Percentiles rank a stretch among this genome's conserved stretches.
Evolutionary conservation across 2,113 vertebrate genomes (phyloP).

Genomic region (Cephalopholis sonnerati): DNA sequence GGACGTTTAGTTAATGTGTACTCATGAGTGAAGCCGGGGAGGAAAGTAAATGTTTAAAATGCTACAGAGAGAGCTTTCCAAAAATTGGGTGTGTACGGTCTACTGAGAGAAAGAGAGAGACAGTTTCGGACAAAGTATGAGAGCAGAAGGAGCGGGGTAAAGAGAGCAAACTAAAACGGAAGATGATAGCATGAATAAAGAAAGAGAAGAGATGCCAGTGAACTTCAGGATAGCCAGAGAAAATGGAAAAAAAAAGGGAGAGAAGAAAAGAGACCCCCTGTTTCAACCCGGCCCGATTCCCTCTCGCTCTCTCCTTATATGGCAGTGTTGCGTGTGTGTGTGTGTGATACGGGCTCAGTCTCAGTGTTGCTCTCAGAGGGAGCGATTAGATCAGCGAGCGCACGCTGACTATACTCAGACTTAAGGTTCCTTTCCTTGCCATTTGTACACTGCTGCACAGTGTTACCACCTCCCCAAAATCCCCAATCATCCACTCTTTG

Average conservation of each 20-base stretch:
- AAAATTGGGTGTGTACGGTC: constrained; percentile 41
- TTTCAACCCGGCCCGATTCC: constrained; percentile 60
- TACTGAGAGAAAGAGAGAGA: constrained; percentile 18
- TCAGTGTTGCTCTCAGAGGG: constrained; percentile 69
- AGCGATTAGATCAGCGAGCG: constrained; percentile 77
- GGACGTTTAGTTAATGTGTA: constrained; percentile 72
- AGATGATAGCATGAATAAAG: constrained; percentile 48
- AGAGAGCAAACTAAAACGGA: constrained; percentile 32
- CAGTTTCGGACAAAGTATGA: constrained; percentile 18
- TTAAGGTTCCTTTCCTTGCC: constrained; percentile 36
- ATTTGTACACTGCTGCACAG: constrained; percentile 11
- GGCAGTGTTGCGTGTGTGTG: constrained; percentile 65
- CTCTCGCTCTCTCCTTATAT: constrained; percentile 82
- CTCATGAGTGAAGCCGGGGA: constrained; percentile 36
- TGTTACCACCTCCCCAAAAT: not conserved
- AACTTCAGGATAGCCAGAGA: constrained; percentile 58
- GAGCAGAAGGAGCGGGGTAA: not conserved
- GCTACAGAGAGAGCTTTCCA: constrained; percentile 32
- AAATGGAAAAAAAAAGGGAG: constrained; percentile 58
- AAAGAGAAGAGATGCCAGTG: constrained; percentile 44
- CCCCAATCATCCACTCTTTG: not conserved
- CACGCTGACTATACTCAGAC: constrained; percentile 63
- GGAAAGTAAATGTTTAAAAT: constrained; percentile 50
- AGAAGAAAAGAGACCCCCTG: constrained; percentile 69
- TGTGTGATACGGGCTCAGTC: constrained; percentile 64